Base-by-base conservation (phyloP, 2,113 vertebrate genomes). In the Pungitius pungitius region DNA sequence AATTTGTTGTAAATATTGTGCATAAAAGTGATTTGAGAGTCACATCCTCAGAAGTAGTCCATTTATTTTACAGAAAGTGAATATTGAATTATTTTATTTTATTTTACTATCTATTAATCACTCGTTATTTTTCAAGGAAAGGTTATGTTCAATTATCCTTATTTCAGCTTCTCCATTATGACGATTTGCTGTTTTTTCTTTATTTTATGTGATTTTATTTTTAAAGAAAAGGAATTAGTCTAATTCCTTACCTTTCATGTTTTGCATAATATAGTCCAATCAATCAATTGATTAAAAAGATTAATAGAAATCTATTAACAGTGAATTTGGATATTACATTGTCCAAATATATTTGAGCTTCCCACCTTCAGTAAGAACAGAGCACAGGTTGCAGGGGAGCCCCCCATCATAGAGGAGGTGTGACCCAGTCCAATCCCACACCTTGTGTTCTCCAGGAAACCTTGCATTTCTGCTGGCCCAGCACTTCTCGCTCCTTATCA, bases 401-500 rank as follows among this genome's bases (percentile, higher is more conserved):
- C 30, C 24, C 42, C 33, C 24, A 51, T n/a, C 5, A 30, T 15
- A 43, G 35, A 26, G 5, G 8, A 3, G 37, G 7, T 47, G 37
- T 12, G 37, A 22, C 37, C n/a, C 43, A 39, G 10, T 49, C 42
- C 22, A 37, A 24, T 60, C 72, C 66, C 40, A 82, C 63, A 66
- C 5, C 56, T 24, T 1, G 62, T 64, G 8, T 40, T 0, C 47
- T 66, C 22, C 37, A 5, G 57, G 67, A 64, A 66, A 73, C 73
- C 63, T 30, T 18, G 42, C 69, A 77, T 77, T 87, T 81, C 73
- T 85, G 80, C 82, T 68, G 68, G 64, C 74, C 77, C 73, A 82
- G 85, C 88, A 83, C 73, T 81, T 64, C 51, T 82, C 4, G 1
- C 60, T 87, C 71, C 83, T 91, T 85, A 89, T 89, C 87, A 87